Evolutionary conservation across 2,888 invertebrate species (phyloP), one percentile per base, ranked within the genome.

Genomic region (Dynastes grantii): DNA sequence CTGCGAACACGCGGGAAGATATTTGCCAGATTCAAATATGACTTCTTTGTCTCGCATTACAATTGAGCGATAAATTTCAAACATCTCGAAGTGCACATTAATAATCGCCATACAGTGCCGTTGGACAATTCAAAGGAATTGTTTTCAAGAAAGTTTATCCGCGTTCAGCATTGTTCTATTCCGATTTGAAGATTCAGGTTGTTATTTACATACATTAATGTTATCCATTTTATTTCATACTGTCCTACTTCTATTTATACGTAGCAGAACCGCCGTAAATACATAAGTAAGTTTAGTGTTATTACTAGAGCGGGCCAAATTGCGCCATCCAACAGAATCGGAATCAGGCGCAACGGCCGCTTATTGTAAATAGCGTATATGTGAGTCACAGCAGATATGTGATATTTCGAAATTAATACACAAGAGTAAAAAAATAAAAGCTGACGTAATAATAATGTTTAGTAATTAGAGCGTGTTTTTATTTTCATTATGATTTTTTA

Each of bases 81-180:
- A 51, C 51, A 5, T 11, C 51, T 2, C 16, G 16, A 55, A 55
- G 13, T 55, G 16, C 16, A 55, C 53, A 55, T 55, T 16, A 55
- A 55, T 55, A 55, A 55, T 2, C 16, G 16, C n/a, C 16, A n/a
- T 16, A 16, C 53, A n/a, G 16, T 55, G 2, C 53, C 16, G 53
- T 55, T 55, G 53, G 53, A 55, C n/a, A 55, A 55, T 55, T 55
- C n/a, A 55, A 55, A 55, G 53, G 53, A 55, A 55, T 55, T 55
- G 53, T 55, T 55, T 55, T 55, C 53, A 55, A 55, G 53, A 55
- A 55, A 55, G 53, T 55, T n/a, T 51, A 51, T n/a, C 5, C 51
- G 51, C 51, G 51, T 51, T 51, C 9, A 51, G 51, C 51, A 51
- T 51, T 51, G 51, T 51, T 55, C 16, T 13, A 55, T 55, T 55